Base-by-base conservation (phyloP, 2,888 invertebrate genomes). In the Drosophila demipolita region DNA sequence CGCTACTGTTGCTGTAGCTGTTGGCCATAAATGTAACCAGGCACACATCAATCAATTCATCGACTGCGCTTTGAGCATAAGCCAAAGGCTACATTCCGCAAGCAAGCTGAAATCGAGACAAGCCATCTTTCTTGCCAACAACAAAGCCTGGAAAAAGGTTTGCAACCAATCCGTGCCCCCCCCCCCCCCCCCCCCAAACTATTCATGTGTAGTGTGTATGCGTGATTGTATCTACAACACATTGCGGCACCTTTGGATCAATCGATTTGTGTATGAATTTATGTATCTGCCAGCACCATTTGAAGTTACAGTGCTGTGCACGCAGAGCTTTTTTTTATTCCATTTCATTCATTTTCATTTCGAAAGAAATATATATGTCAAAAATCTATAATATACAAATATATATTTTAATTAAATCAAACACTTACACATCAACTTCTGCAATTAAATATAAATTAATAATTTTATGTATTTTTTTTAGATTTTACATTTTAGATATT, bases 1-100 rank as follows among this genome's bases (percentile, higher is more conserved):
- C 35, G 9, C 26, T 53, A 40, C 15, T 23, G 17, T n/a, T 75
- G 38, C 38, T 49, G 17, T n/a, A 72, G 38, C 38, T 49, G 29
- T 58, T 67, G 55, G 69, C 55, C 71, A 66, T 70, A 73, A 71
- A 73, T 61, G 65, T 71, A 54, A 67, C 66, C 57, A 66, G 59
- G 69, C 76, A 58, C 65, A 70, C 82, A 90, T 90, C 90, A 83
- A 90, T 87, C 86, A 90, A 85, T 89, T 88, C 83, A 86, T 82
- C 85, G 89, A 85, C 88, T 80, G 68, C 57, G 63, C 75, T 73
- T 68, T 63, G 65, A 73, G 66, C 78, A 80, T 67, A 75, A 74
- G 69, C 59, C 69, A 54, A 69, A 57, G 35, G 65, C 40, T 49
- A 66, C 54, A 64, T 66, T 26, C 29, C 52, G 20, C 60, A 64